These are phyloP conservation scores for Actenoides hombroni DNA, from an alignment of 2,113 vertebrate species.

Conservation along the genomic window DNA sequence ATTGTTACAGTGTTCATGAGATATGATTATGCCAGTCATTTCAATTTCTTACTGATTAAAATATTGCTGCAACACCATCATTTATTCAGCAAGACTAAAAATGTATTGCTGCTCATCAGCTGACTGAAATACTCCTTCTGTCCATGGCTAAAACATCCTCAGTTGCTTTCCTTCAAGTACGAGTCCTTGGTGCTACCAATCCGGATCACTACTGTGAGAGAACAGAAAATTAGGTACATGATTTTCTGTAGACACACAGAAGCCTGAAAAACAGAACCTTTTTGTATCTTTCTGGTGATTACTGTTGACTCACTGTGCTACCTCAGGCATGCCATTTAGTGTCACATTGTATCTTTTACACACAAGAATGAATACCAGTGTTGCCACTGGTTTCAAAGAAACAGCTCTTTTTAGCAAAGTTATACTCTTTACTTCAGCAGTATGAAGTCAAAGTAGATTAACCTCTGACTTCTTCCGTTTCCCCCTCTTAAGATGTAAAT, in stretches of 20 bases:
- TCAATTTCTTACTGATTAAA: constrained; percentile 12
- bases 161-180: not conserved
- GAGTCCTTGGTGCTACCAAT: fast-evolving
- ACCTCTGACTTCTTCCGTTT: not conserved
- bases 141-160: not conserved
- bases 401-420: not conserved
- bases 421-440: not conserved
- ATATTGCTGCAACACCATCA: not conserved
- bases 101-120: not conserved
- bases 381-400: not conserved
- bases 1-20: not conserved
- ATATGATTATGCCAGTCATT: not conserved
- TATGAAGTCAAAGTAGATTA: not conserved
- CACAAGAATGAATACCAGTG: not conserved
- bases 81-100: not conserved
- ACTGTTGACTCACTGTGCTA: not conserved
- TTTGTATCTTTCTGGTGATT: not conserved
- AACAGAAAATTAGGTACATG: not conserved
- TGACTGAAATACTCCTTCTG: not conserved
- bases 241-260: not conserved
- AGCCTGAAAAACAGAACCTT: not conserved
- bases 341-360: not conserved
- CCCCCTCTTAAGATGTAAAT: not conserved
- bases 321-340: not conserved
- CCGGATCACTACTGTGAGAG: not conserved